Evolutionary conservation across 53 echinoderm and acorn worm genomes (phyloP).

Genomic region (Mesocentrotus franciscanus): DNA sequence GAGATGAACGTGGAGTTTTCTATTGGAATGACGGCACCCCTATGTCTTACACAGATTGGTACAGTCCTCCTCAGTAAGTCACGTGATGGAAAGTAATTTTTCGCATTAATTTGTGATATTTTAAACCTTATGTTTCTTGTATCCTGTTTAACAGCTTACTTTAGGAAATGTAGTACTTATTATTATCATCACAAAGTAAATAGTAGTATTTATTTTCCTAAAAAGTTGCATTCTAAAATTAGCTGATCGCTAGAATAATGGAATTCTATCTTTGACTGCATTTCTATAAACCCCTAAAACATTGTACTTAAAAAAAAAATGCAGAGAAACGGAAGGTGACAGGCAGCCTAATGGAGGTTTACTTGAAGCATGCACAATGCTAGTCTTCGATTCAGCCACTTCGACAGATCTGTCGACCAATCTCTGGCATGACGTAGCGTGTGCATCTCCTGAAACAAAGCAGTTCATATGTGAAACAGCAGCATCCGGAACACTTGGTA

Average conservation of each 20-base stretch:
- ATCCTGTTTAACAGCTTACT: too few relatives aligned
- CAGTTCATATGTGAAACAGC: conserved; percentile 89
- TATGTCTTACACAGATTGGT: conserved; percentile 88
- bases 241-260: too few relatives aligned
- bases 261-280: too few relatives aligned
- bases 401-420: conserved; percentile 72
- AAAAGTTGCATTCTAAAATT: too few relatives aligned
- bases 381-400: conserved; percentile 67
- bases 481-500: conserved; percentile 16
- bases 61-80: conserved; percentile 19
- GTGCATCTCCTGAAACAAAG: conserved; percentile 78
- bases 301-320: neutral
- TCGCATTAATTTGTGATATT: too few relatives aligned
- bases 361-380: conserved; percentile 82
- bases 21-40: conserved; percentile 87
- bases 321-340: neutral
- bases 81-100: neutral
- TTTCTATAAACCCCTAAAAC: too few relatives aligned
- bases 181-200: too few relatives aligned
- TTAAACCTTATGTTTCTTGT: too few relatives aligned
- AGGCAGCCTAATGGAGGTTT: conserved; percentile 79
- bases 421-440: conserved; percentile 89
- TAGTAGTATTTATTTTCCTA: too few relatives aligned
- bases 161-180: too few relatives aligned
- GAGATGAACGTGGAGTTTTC: conserved; percentile 66